A percentile compares a stretch with the other conserved stretches of the same genome.
Conservation (phyloP, 2,113 vertebrate species). For the Takifugu flavidus region DNA sequence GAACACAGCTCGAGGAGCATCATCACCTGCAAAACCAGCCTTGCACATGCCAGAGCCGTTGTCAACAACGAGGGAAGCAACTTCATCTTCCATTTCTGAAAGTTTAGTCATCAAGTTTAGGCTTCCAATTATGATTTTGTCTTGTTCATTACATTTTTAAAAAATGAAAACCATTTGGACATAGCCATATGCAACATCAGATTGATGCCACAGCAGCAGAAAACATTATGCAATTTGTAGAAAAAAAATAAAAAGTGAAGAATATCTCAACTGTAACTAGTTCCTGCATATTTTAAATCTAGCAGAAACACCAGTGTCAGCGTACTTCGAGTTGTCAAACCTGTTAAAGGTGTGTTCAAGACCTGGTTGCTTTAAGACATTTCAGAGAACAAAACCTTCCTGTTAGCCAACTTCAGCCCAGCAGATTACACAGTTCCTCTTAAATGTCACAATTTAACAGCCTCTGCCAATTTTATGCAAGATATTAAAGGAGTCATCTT, state of each 20-base stretch:
- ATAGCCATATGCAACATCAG: too few species aligned
- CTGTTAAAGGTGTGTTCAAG: background rate
- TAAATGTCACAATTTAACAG: background rate
- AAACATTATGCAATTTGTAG: too few species aligned
- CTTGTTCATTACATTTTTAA: background rate
- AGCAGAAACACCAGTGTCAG: background rate
- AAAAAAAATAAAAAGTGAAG: too few species aligned
- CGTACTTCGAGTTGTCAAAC: background rate
- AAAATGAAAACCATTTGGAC: background rate
- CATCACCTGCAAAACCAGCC: constrained; percentile 54
- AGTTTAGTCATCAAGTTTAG: background rate
- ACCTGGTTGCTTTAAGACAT: background rate
- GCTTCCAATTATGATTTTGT: background rate
- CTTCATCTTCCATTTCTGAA: constrained; percentile 38
- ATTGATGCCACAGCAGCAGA: too few species aligned
- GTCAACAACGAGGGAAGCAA: constrained; percentile 51
- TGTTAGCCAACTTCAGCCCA: background rate
- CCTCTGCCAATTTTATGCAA: background rate
- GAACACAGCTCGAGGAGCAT: constrained; percentile 43
- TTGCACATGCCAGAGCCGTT: constrained; percentile 60
- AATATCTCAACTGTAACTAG: background rate
- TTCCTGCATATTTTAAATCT: background rate
- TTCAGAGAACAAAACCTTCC: background rate
- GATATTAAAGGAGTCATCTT: background rate
- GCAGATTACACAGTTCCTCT: background rate